A percentile compares a stretch with the other conserved stretches of the same genome.
phyloP scores from a whole-genome alignment of 2,113 vertebrate genomes.

The Prunella fulvescens region DNA sequence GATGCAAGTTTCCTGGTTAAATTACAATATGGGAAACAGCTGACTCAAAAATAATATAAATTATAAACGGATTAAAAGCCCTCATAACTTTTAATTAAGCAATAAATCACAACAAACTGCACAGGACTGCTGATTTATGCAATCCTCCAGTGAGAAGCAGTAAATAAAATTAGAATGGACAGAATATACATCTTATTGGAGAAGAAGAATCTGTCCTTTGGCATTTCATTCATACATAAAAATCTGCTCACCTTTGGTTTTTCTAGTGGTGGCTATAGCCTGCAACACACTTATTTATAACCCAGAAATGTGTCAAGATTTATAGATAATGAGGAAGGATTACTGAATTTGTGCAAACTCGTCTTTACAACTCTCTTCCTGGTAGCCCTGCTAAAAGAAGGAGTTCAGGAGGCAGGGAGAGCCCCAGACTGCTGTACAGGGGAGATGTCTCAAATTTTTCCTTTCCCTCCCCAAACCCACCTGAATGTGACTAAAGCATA shows the following conservation, averaged over 20 bases:
- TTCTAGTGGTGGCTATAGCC: background rate
- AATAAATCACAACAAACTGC: constrained; percentile 60
- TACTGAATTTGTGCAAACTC: background rate
- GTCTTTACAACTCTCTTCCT: background rate
- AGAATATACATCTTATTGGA: constrained; percentile 7
- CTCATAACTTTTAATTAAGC: constrained; percentile 70
- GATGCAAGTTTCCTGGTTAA: constrained; percentile 15
- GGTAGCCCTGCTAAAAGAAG: background rate
- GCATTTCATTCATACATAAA: constrained; percentile 20
- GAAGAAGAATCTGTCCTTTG: background rate
- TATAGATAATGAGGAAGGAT: background rate
- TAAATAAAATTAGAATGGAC: constrained; percentile 53
- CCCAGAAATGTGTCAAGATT: background rate
- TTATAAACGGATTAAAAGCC: constrained; percentile 52
- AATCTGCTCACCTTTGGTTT: constrained; percentile 1
- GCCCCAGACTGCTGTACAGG: background rate
- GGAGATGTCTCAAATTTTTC: background rate
- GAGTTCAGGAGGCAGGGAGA: background rate
- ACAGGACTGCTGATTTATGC: constrained; percentile 46
- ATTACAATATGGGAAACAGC: constrained; percentile 23
- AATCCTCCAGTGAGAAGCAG: constrained; percentile 24
- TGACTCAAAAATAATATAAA: constrained; percentile 64
- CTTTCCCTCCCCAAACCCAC: background rate
- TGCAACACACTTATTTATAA: background rate
- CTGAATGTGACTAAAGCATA: background rate